phyloP scores from a whole-genome alignment of 1,140 invertebrate genomes.

The Apis laboriosa region DNA sequence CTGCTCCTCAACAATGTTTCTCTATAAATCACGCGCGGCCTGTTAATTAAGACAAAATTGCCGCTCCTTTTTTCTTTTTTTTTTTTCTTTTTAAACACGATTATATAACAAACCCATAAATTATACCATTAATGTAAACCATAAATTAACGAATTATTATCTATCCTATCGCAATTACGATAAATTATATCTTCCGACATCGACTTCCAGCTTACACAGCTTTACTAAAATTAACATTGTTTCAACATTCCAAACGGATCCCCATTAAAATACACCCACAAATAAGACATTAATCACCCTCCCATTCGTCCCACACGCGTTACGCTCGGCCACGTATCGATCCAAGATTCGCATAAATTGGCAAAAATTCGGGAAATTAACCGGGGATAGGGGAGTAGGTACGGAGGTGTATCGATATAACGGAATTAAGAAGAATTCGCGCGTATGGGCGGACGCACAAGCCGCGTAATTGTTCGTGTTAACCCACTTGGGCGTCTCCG shows the following conservation, averaged over 20 bases:
- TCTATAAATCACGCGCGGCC: no score
- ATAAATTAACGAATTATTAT: background rate
- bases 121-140: no score
- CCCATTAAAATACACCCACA: background rate
- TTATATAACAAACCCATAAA: no score
- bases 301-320: background rate
- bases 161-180: no score
- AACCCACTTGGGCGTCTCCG: constrained; percentile 74
- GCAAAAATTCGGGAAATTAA: background rate
- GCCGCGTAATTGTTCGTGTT: constrained; percentile 71
- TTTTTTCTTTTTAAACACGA: background rate
- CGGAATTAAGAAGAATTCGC: constrained; percentile 63
- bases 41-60: background rate
- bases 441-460: constrained; percentile 64
- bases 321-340: background rate
- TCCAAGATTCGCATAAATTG: background rate
- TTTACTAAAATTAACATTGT: background rate
- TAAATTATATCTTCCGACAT: background rate
- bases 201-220: background rate
- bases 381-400: background rate
- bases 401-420: constrained; percentile 51
- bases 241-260: background rate
- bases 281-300: background rate
- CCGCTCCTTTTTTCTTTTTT: background rate
- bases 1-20: no score